Percentiles rank a stretch among this genome's conserved stretches.
These are phyloP conservation scores for Caenorhabditis elegans DNA, from an alignment of 1,140 invertebrate genomes.

Conservation along the genomic window WBcel235 BX284602.5:5570501-5571000, in stretches of 20 bases:
- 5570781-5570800: too few relatives aligned
- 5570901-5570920: slow-evolving; percentile 3
- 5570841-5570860: too few relatives aligned
- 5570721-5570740: neutral
- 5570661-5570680: neutral
- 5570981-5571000: too few relatives aligned
- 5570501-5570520: neutral
- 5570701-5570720: neutral
- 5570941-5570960: neutral
- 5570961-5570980: neutral
- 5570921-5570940: neutral
- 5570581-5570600: neutral
- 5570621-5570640: too few relatives aligned
- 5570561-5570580: neutral
- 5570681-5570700: neutral
- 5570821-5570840: too few relatives aligned
- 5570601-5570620: too few relatives aligned
- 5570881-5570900: neutral
- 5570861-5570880: too few relatives aligned
- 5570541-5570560: neutral
- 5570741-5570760: neutral
- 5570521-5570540: neutral
- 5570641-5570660: too few relatives aligned
- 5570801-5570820: too few relatives aligned
- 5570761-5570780: neutral